Evolutionary conservation across 1,140 invertebrate genomes (phyloP), one percentile per base, ranked within the genome.

Genomic region (Xylocopa sonorina): DNA sequence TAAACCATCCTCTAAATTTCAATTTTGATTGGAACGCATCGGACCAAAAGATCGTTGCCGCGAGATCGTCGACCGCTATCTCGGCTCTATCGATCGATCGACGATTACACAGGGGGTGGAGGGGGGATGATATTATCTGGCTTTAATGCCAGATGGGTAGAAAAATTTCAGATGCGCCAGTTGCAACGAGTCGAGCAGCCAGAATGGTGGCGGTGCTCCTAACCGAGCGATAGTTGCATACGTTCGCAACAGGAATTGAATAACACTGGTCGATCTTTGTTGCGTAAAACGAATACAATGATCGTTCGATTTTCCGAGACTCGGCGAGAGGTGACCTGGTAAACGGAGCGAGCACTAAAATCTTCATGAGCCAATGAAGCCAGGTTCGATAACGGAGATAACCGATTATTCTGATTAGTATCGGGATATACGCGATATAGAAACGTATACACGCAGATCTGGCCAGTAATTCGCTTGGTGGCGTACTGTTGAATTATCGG

Each of bases 361-460:
- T 73, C 67, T 85, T 82, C 74, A 86, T 83, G 81, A 81, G 50
- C 53, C 74, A 55, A 71, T 69, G 74, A 46, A 64, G 34, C 58
- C 72, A 57, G 51, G 43, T 48, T 58, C 67, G 69, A 82, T 79
- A 80, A 79, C 68, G 58, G 60, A 69, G 78, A 78, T 83, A 68
- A 81, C 57, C 73, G 81, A 85, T 85, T 85, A 86, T 82, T 82
- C 75, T 24, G 80, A 85, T 72, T 75, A 79, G 74, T 63, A 79
- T 58, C 34, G 46, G 41, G 27, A 46, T 46, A 60, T 55, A 46
- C 24, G 34, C 60, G 38, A 38, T n/a, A 43, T 14, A 32, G 38
- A 29, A 67, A 76, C 38, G 38, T 55, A 73, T 29, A 41, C n/a
- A n/a, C 51, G 16, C 57, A 46, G 3, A 14, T 1, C 6, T 2